Conservation (phyloP, 2,888 invertebrate genomes). For the Aradus depressus region DNA sequence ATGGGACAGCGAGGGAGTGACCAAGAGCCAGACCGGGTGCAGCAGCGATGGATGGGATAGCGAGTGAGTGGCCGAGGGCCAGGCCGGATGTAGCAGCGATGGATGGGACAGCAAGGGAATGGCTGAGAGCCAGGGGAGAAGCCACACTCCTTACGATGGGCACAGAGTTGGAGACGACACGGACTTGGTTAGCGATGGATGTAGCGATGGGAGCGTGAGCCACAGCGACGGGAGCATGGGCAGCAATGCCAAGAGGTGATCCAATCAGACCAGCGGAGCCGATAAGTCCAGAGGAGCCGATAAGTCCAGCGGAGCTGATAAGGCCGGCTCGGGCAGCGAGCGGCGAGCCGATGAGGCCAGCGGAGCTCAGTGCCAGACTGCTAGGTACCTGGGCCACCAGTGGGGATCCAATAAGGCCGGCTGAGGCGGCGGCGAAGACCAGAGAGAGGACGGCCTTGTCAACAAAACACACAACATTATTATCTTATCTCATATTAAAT, state of each 20-base stretch:
- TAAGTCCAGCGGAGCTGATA: constrained; percentile 15
- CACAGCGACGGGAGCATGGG: constrained; percentile 35
- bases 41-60: too few relatives aligned
- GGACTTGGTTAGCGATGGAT: constrained; percentile 44
- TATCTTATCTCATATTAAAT: too few relatives aligned
- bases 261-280: constrained; percentile 13
- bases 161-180: constrained; percentile 43
- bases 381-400: too few relatives aligned
- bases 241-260: constrained; percentile 19
- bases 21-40: too few relatives aligned
- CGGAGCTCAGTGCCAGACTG: too few relatives aligned
- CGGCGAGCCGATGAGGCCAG: too few relatives aligned
- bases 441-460: constrained; percentile 6
- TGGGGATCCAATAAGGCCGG: too few relatives aligned
- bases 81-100: constrained; percentile 37
- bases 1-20: too few relatives aligned
- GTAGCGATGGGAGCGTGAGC: constrained; percentile 35
- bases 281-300: constrained; percentile 1
- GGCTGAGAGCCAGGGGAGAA: constrained; percentile 35
- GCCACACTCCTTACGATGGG: constrained; percentile 35
- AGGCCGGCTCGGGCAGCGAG: too few relatives aligned
- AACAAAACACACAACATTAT: too few relatives aligned
- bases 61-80: constrained; percentile 37
- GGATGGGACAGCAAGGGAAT: constrained; percentile 30
- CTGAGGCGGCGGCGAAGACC: constrained; percentile 5